These are phyloP conservation scores for Dasyprocta punctata DNA, from an alignment of 2,113 vertebrate genomes.

Conservation along the genomic window DNA sequence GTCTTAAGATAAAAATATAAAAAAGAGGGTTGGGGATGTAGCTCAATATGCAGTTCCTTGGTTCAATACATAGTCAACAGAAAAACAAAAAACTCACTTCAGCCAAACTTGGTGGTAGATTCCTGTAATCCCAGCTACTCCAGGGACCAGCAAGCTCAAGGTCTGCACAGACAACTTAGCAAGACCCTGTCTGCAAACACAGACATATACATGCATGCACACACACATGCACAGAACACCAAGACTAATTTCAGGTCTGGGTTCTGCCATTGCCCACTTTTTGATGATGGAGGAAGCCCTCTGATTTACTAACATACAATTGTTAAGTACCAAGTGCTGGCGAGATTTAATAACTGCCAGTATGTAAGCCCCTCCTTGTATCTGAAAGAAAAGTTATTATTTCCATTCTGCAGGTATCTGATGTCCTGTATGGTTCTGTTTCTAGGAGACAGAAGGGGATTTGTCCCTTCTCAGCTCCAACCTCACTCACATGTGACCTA, in stretches of 20 bases:
- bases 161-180: background rate
- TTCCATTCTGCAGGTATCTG: background rate
- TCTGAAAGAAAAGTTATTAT: background rate
- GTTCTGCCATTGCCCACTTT: background rate
- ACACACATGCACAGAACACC: background rate
- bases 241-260: background rate
- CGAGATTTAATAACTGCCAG: too few relatives aligned
- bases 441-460: background rate
- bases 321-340: background rate
- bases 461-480: background rate
- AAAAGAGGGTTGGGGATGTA: background rate
- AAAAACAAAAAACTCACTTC: background rate
- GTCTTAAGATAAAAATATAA: background rate
- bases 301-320: background rate
- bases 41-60: background rate
- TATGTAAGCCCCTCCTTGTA: background rate
- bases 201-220: background rate
- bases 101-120: background rate
- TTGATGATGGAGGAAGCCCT: background rate
- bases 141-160: background rate
- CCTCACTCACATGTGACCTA: background rate
- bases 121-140: background rate
- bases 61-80: background rate
- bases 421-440: background rate
- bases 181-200: background rate